phyloP scores from a whole-genome alignment of 2,113 vertebrate species.

The Ptilonorhynchus violaceus region DNA sequence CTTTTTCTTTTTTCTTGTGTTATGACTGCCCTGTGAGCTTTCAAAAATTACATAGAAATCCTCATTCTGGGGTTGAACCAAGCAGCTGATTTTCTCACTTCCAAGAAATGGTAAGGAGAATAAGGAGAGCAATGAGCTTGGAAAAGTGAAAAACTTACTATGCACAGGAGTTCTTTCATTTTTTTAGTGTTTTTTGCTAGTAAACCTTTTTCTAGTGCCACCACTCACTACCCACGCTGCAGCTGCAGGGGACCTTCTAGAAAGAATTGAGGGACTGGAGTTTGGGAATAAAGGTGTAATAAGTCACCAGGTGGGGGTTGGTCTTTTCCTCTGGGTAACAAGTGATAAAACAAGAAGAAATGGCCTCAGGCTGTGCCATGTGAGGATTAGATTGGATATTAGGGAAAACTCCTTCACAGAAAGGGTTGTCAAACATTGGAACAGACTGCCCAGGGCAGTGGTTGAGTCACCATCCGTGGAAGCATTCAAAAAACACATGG shows the following conservation, averaged over 20 bases:
- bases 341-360: not conserved
- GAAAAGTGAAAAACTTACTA: not conserved
- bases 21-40: not conserved
- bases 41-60: not conserved
- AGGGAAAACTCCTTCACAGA: not conserved
- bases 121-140: not conserved
- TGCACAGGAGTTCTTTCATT: not conserved
- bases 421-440: not conserved
- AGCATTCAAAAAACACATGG: accelerated
- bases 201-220: not conserved
- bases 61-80: not conserved
- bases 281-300: not conserved
- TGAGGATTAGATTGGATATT: not conserved
- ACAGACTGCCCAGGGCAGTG: not conserved
- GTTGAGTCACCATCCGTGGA: not conserved
- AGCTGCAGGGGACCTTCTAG: not conserved
- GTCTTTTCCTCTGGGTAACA: not conserved
- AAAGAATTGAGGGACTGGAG: not conserved
- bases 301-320: not conserved
- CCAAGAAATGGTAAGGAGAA: not conserved
- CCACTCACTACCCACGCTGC: not conserved
- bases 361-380: no score
- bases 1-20: not conserved
- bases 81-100: not conserved
- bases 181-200: not conserved